Base-by-base conservation (phyloP, 37 sponge, comb jelly and placozoan species). In the Bolinopsis microptera region DNA sequence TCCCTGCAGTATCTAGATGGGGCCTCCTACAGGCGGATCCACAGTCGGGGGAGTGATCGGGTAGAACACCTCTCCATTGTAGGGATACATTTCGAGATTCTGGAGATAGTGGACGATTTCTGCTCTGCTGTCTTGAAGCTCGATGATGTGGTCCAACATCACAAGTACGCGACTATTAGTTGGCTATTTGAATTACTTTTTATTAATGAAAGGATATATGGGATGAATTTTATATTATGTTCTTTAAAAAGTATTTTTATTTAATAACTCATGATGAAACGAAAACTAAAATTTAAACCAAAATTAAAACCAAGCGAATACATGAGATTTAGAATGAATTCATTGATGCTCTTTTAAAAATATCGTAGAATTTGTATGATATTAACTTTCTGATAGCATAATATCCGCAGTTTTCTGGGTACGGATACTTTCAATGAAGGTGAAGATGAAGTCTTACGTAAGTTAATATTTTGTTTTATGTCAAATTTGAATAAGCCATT, bases 51-150 rank as follows among this genome's bases (percentile, higher is more conserved):
- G 13, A 13, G 9, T 48, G 61, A 48, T 13, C 61, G 61, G 5
- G 13, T 48, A 48, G 61, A 48, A 48, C 9, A 48, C 5, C 61
- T 48, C 13, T 5, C 61, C 33, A 77, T 77, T 9, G 80, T 77
- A 16, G 80, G 80, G 21, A 18, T 77, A 1, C 80, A 77, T 18
- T 77, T 21, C 33, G 80, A 77, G 35, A 77, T 32, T 35, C 36
- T 77, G 27, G 80, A 77, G 33, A 77, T 32, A 34, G 80, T 77
- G 9, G 80, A 77, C 27, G 80, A 77, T 32, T 77, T 77, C 18
- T 77, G 80, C 33, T 33, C 80, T 32, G 35, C 80, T 16, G 35
- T 77, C 1, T 22, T 13, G 9, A 77, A 77, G 5, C 35, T 77
- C 0, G 37, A 32, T 35, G 61, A 48, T 18, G 61, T 48, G 13